Evolutionary conservation across 2,113 vertebrate species (phyloP).

Genomic region (Chinchilla lanigera): DNA sequence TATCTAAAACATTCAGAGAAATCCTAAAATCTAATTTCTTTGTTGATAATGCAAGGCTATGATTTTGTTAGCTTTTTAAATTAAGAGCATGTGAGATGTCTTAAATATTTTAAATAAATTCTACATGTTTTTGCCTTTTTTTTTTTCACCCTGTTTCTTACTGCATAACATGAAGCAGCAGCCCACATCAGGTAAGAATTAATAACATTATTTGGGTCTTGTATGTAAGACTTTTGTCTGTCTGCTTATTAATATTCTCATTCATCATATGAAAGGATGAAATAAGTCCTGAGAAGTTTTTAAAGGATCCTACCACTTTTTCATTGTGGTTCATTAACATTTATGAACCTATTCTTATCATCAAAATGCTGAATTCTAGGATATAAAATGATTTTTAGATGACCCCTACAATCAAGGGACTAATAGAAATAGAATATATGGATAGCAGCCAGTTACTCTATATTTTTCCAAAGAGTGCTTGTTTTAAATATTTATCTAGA

Average conservation of each 20-base stretch:
- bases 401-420: background rate
- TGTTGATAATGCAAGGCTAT: conserved; percentile 50
- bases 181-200: conserved; percentile 93
- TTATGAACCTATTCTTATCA: background rate
- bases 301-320: background rate
- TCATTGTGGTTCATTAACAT: background rate
- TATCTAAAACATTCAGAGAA: conserved; percentile 53
- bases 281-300: background rate
- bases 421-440: background rate
- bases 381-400: conserved; percentile 53
- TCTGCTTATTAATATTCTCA: conserved; percentile 40
- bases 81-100: conserved; percentile 33
- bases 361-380: conserved; percentile 46
- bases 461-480: conserved; percentile 2
- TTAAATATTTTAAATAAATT: conserved; percentile 73
- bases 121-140: conserved; percentile 78
- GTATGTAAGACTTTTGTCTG: background rate
- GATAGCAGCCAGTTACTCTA: background rate
- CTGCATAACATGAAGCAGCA: conserved; percentile 92
- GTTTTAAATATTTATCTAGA: conserved; percentile 48
- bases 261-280: conserved; percentile 1
- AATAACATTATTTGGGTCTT: conserved; percentile 63
- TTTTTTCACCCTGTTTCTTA: conserved; percentile 87
- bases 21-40: conserved; percentile 29
- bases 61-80: conserved; percentile 75